Conservation (phyloP, 2,888 invertebrate genomes). For the Serripes groenlandicus region DNA sequence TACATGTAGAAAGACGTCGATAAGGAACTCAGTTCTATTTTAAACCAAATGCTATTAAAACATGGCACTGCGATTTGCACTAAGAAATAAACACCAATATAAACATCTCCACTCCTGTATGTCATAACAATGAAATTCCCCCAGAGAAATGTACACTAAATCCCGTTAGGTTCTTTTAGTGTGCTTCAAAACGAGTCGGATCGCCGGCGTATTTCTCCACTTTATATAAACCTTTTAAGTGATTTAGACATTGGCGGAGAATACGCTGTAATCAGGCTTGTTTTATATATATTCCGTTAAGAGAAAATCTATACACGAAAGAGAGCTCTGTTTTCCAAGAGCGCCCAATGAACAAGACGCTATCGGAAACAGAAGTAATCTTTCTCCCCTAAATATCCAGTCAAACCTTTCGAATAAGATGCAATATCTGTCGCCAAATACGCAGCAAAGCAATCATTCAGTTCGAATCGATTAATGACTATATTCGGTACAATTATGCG, state of each 20-base stretch:
- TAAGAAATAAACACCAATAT: background rate
- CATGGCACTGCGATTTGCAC: background rate
- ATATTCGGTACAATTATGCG: too few relatives aligned
- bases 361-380: too few relatives aligned
- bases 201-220: too few relatives aligned
- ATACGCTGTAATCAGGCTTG: background rate
- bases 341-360: constrained; percentile 4
- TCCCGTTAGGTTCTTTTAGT: too few relatives aligned
- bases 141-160: too few relatives aligned
- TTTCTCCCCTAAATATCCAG: too few relatives aligned
- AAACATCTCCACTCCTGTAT: background rate
- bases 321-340: background rate
- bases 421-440: too few relatives aligned
- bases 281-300: background rate
- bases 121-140: background rate
- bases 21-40: background rate
- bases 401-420: background rate
- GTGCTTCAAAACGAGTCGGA: too few relatives aligned
- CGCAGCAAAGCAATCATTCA: too few relatives aligned
- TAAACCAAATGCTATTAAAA: background rate
- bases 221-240: too few relatives aligned
- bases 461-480: too few relatives aligned
- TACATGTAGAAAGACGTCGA: constrained; percentile 5
- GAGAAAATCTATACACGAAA: background rate
- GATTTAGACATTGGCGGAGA: too few relatives aligned